These are phyloP conservation scores for Corticium candelabrum DNA, from an alignment of 37 sponge, comb jelly and placozoan species.

Conservation along the genomic window DNA sequence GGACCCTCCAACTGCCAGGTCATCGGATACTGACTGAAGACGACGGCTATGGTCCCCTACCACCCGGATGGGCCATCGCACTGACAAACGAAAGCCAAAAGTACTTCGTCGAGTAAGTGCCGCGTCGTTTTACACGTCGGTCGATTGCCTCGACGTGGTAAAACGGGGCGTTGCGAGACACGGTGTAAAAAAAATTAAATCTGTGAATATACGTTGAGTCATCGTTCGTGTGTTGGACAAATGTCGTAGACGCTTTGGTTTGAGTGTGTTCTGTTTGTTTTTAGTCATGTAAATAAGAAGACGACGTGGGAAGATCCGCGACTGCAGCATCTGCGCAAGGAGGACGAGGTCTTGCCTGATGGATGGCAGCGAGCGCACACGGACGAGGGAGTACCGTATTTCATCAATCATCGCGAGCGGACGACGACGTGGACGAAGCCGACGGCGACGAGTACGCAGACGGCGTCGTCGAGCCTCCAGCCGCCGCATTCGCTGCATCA, in stretches of 20 bases:
- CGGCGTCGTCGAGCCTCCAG: neutral
- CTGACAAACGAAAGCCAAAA: neutral
- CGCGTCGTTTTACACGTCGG: no score
- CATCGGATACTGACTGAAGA: neutral
- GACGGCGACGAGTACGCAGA: neutral
- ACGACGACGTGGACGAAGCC: neutral
- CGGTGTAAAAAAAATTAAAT: no score
- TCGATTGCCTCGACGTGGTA: neutral
- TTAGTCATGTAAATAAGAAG: neutral
- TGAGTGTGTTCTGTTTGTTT: neutral
- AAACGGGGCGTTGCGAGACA: neutral
- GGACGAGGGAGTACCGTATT: neutral
- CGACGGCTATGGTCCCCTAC: neutral
- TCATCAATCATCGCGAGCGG: neutral
- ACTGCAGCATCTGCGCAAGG: neutral
- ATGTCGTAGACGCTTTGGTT: no score
- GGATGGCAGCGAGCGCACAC: neutral
- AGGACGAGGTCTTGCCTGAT: neutral
- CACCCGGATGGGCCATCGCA: neutral
- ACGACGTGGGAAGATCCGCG: conserved; percentile 3
- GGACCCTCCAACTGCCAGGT: neutral
- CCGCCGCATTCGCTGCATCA: no score
- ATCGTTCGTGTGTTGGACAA: no score
- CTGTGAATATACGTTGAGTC: no score
- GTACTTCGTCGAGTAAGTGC: neutral